Percentiles rank a stretch among this genome's conserved stretches.
These are phyloP conservation scores for Drosophila simulans DNA, from an alignment of 1,140 invertebrate genomes.

Conservation along the genomic window DNA sequence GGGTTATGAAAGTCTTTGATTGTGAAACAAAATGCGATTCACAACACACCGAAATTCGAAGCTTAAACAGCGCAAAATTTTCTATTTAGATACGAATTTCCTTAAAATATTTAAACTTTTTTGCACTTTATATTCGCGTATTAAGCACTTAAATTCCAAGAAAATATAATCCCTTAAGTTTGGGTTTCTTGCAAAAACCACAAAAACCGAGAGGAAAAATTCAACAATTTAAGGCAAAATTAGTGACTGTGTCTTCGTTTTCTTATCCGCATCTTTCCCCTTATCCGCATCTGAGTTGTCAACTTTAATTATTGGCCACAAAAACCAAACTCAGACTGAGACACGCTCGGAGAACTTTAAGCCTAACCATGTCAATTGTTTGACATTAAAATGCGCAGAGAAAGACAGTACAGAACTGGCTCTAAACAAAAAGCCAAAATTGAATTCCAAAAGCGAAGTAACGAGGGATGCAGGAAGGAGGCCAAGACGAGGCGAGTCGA, in stretches of 20 bases:
- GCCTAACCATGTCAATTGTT: slow-evolving; percentile 71
- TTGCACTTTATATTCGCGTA: not conserved
- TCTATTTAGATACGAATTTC: too few species aligned
- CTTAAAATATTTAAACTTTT: not conserved
- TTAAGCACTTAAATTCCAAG: too few species aligned
- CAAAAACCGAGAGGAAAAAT: slow-evolving; percentile 30
- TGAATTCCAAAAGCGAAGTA: slow-evolving; percentile 62
- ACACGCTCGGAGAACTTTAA: slow-evolving; percentile 37
- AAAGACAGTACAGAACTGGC: slow-evolving; percentile 31
- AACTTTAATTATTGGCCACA: slow-evolving; percentile 74
- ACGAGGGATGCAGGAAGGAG: slow-evolving; percentile 2
- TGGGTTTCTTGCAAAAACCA: not conserved
- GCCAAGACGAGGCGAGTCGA: slow-evolving; percentile 25
- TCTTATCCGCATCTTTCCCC: not conserved
- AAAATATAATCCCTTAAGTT: not conserved
- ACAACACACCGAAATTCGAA: not conserved
- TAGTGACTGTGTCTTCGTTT: slow-evolving; percentile 15
- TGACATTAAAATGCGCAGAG: slow-evolving; percentile 76
- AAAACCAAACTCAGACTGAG: slow-evolving; percentile 29
- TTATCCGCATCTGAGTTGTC: slow-evolving; percentile 53
- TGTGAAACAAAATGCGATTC: too few species aligned
- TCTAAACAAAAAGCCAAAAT: slow-evolving; percentile 78
- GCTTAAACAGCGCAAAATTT: too few species aligned
- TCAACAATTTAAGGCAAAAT: slow-evolving; percentile 50
- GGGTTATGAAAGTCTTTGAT: not conserved